These are phyloP conservation scores for Augiades crinisus DNA, from an alignment of 2,888 invertebrate species.

Conservation along the genomic window DNA sequence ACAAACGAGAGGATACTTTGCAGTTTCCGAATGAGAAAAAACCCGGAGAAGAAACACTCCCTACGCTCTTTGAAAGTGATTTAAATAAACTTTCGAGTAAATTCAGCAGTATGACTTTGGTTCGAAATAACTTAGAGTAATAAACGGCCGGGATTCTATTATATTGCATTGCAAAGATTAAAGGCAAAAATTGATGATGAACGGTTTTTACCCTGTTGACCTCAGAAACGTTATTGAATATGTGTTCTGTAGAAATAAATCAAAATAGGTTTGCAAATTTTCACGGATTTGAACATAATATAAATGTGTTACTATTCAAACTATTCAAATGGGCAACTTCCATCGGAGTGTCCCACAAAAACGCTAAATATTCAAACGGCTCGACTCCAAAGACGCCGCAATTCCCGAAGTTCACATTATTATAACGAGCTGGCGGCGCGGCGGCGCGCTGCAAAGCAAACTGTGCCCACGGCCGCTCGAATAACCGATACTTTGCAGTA, in stretches of 20 bases:
- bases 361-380: slow-evolving; percentile 47
- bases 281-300: slow-evolving; percentile 4
- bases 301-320: slow-evolving; percentile 26
- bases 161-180: no score
- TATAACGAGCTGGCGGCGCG: slow-evolving; percentile 76
- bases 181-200: no score
- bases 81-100: no score
- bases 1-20: no score
- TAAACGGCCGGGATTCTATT: no score
- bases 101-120: no score
- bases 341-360: slow-evolving; percentile 32
- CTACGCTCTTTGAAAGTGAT: no score
- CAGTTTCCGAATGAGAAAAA: no score
- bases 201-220: no score
- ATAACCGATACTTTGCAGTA: slow-evolving; percentile 77
- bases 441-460: slow-evolving; percentile 69
- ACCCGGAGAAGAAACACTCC: no score
- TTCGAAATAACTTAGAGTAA: no score
- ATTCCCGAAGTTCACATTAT: slow-evolving; percentile 80
- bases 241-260: background rate
- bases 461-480: slow-evolving; percentile 71
- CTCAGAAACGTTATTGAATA: background rate
- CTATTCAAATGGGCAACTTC: slow-evolving; percentile 27
- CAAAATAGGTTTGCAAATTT: slow-evolving; percentile 4
- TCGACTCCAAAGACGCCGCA: slow-evolving; percentile 70